A percentile compares a stretch with the other conserved stretches of the same genome.
Conservation (phyloP, 2,888 invertebrate genomes). For the Lapara coniferarum region DNA sequence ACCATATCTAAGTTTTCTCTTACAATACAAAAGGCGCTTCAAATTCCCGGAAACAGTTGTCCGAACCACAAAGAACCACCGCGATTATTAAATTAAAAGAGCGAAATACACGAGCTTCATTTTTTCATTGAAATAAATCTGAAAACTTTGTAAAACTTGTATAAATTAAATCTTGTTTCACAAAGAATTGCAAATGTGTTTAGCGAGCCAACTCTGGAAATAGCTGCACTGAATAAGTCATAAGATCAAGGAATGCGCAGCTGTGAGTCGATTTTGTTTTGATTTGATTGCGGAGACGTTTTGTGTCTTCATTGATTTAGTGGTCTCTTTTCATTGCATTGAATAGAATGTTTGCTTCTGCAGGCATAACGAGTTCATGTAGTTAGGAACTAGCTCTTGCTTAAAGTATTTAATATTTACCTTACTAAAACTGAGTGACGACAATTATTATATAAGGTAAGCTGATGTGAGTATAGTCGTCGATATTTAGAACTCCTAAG, state of each 20-base stretch:
- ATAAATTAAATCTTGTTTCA: constrained; percentile 25
- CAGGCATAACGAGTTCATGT: too few species aligned
- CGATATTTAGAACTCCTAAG: too few species aligned
- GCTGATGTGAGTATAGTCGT: too few species aligned
- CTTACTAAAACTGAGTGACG: too few species aligned
- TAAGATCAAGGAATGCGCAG: constrained; percentile 37
- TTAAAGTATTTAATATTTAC: too few species aligned
- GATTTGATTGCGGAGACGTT: constrained; percentile 32
- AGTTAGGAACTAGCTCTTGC: too few species aligned
- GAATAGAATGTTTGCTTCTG: not conserved
- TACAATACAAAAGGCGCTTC: not conserved
- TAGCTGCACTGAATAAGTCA: constrained; percentile 46
- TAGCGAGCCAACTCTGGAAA: constrained; percentile 33
- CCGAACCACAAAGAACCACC: not conserved
- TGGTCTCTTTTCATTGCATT: not conserved
- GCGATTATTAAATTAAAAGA: constrained; percentile 8
- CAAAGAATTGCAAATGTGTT: constrained; percentile 27
- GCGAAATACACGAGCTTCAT: constrained; percentile 20
- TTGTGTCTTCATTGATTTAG: constrained; percentile 3
- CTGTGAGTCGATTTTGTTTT: constrained; percentile 42
- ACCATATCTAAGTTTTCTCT: not conserved
- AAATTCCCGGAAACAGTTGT: not conserved
- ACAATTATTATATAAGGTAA: too few species aligned
- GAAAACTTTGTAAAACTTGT: constrained; percentile 19
- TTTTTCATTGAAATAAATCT: constrained; percentile 31